Evolutionary conservation across 2,888 invertebrate genomes (phyloP).

Genomic region (Criorhina ranunculi): DNA sequence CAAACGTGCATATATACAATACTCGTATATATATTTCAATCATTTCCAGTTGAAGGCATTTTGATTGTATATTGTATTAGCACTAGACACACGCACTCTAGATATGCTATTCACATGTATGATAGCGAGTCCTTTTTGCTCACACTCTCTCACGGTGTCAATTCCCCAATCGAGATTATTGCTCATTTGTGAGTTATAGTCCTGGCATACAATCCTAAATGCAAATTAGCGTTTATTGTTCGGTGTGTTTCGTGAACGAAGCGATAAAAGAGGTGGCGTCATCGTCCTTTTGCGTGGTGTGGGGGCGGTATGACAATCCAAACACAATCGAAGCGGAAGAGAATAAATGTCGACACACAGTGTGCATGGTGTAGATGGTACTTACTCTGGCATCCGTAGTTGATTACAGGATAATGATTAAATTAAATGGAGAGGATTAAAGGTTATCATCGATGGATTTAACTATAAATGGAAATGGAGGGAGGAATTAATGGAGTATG

Average conservation of each 20-base stretch:
- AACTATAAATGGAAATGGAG: slow-evolving; percentile 18
- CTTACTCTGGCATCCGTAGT: slow-evolving; percentile 25
- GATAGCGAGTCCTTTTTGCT: not conserved
- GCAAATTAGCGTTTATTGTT: slow-evolving; percentile 65
- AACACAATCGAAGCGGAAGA: slow-evolving; percentile 36
- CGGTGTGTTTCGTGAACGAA: slow-evolving; percentile 34
- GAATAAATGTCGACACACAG: not conserved
- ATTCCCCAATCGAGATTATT: slow-evolving; percentile 58
- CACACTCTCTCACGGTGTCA: slow-evolving; percentile 1
- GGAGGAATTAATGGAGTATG: slow-evolving; percentile 33
- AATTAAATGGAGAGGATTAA: slow-evolving; percentile 59
- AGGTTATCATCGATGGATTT: slow-evolving; percentile 42
- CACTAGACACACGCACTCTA: not conserved
- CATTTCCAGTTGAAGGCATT: slow-evolving; percentile 53
- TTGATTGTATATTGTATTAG: slow-evolving; percentile 41
- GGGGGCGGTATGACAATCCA: slow-evolving; percentile 22
- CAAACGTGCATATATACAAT: not conserved
- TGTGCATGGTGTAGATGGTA: slow-evolving; percentile 1
- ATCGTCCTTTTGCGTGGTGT: not conserved
- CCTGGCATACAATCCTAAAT: slow-evolving; percentile 67
- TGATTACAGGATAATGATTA: slow-evolving; percentile 64
- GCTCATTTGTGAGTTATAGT: slow-evolving; percentile 60
- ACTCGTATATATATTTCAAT: slow-evolving; percentile 34
- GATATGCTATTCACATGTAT: slow-evolving; percentile 3
- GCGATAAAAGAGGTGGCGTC: slow-evolving; percentile 27